Evolutionary conservation across 2,113 vertebrate species (phyloP), one percentile per base, ranked within the genome.

Genomic region (Vireo altiloquus): DNA sequence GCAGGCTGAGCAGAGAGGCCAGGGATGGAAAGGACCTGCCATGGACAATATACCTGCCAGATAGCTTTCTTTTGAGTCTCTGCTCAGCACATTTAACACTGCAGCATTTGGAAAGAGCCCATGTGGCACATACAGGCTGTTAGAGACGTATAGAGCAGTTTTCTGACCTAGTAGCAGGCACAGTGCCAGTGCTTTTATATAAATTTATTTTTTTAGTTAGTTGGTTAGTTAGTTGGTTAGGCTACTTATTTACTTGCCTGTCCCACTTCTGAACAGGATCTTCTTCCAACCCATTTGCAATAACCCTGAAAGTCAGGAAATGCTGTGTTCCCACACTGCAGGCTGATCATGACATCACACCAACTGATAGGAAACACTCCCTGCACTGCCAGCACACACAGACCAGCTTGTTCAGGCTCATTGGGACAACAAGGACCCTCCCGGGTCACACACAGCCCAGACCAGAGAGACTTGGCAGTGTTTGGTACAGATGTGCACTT

Each of bases 291-390:
- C 40, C 35, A 0, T 66, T 57, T 63, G 59, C 50, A 82, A 35
- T 59, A 40, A 77, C 30, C 22, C 54, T 63, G 86, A 50, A 91
- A 80, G n/a, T 60, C 87, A 85, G 85, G 75, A 95, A 93, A 69
- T 24, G 1, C 46, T 6, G 0, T 3, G 33, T 82, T 95, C 89
- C 82, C 91, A 77, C 39, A 17, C 42, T 33, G 75, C 39, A 74
- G 66, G 15, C 65, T 42, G 54, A 50, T 71, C 50, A 23, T 82
- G 72, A 77, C 75, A 85, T 94, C 91, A 92, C 54, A 85, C 6
- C 30, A 65, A 31, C 35, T 0, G 10, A 72, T 19, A 65, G 89
- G 33, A 91, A 94, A 92, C 49, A 69, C 49, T 92, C 75, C 69
- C 75, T 11, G 75, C 57, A 25, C 61, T 2, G 3, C 47, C 68